Conservation (phyloP, 1,140 invertebrate genomes). For the Drosophila littoralis region DNA sequence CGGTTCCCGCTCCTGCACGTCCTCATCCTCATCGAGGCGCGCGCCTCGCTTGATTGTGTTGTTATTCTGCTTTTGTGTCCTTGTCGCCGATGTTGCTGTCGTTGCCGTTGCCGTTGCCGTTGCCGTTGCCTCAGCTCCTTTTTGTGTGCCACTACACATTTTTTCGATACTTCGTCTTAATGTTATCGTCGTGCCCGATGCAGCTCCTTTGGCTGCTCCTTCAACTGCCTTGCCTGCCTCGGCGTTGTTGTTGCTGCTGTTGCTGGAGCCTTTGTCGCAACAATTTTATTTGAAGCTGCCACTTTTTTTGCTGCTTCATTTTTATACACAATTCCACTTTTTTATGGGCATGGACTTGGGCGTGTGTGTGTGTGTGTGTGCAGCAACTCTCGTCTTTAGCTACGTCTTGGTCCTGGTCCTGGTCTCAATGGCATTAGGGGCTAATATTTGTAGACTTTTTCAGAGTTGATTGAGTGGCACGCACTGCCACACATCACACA, state of each 20-base stretch:
- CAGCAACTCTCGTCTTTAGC: slow-evolving; percentile 36
- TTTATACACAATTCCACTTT: slow-evolving; percentile 81
- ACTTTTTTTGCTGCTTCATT: slow-evolving; percentile 75
- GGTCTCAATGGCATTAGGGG: slow-evolving; percentile 83
- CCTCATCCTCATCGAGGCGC: slow-evolving; percentile 10
- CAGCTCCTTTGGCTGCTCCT: slow-evolving; percentile 60
- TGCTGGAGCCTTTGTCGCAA: slow-evolving; percentile 75
- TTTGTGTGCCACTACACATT: slow-evolving; percentile 73
- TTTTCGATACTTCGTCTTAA: slow-evolving; percentile 82
- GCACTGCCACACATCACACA: slow-evolving; percentile 67
- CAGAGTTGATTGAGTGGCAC: slow-evolving; percentile 82
- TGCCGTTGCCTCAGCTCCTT: slow-evolving; percentile 12
- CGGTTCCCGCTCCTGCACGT: slow-evolving; percentile 36
- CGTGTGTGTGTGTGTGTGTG: slow-evolving; percentile 19
- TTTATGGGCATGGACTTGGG: slow-evolving; percentile 62
- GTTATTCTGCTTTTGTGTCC: slow-evolving; percentile 80
- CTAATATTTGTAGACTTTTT: slow-evolving; percentile 84
- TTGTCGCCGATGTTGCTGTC: slow-evolving; percentile 40
- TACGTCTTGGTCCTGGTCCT: slow-evolving; percentile 67
- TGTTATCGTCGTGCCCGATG: slow-evolving; percentile 75
- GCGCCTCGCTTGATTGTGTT: slow-evolving; percentile 79
- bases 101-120: slow-evolving; percentile 5
- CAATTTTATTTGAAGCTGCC: slow-evolving; percentile 83
- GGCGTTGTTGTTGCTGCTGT: slow-evolving; percentile 12
- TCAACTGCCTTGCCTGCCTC: slow-evolving; percentile 47